Conservation (phyloP, 2,888 invertebrate genomes). For the Agelastica alni region DNA sequence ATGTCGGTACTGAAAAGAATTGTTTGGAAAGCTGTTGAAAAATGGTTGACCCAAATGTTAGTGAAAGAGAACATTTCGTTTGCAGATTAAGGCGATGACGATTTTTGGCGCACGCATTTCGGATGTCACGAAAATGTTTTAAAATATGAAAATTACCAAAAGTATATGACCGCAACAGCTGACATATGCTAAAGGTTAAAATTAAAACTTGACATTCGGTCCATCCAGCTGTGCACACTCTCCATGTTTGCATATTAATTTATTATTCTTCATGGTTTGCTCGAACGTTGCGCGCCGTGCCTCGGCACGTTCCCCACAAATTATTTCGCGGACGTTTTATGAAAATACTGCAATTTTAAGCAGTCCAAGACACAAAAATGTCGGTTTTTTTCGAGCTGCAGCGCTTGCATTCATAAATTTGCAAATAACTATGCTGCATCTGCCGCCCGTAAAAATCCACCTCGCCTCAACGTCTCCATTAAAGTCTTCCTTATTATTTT, state of each 20-base stretch:
- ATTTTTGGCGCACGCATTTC: constrained; percentile 21
- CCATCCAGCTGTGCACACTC: constrained; percentile 40
- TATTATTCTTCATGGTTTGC: constrained; percentile 37
- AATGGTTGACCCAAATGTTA: no score
- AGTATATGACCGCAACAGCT: constrained; percentile 39
- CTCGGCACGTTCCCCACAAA: constrained; percentile 12
- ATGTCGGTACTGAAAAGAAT: no score
- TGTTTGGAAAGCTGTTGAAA: no score
- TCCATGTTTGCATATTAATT: constrained; percentile 46
- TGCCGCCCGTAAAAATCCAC: constrained; percentile 3
- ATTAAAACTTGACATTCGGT: constrained; percentile 40
- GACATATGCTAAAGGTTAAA: constrained; percentile 42
- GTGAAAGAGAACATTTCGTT: no score
- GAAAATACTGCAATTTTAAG: constrained; percentile 20
- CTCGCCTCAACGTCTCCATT: not conserved
- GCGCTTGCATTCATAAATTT: constrained; percentile 15
- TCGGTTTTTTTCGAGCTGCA: constrained; percentile 4
- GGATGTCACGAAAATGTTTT: constrained; percentile 24
- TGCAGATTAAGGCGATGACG: no score
- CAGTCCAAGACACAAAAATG: constrained; percentile 10
- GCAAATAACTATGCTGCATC: not conserved
- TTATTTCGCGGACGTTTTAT: constrained; percentile 23
- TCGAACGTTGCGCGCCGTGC: constrained; percentile 28
- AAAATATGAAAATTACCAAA: constrained; percentile 31
- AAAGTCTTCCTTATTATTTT: no score